These are phyloP conservation scores for Augiades crinisus DNA, from an alignment of 2,888 invertebrate genomes.

Conservation along the genomic window DNA sequence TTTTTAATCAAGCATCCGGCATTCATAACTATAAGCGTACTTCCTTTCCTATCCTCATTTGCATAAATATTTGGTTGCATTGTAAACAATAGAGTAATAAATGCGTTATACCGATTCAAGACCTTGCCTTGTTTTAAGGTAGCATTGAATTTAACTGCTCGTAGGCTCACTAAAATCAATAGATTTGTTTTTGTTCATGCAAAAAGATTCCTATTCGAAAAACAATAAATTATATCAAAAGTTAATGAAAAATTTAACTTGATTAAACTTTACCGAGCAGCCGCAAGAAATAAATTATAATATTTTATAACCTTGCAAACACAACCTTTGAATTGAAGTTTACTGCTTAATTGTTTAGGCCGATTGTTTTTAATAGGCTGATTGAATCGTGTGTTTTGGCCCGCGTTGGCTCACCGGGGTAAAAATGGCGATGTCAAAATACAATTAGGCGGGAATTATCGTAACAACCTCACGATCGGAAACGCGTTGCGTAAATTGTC, in stretches of 20 bases:
- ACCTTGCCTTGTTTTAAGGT: slow-evolving; percentile 1
- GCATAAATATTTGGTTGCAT: slow-evolving; percentile 23
- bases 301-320: no score
- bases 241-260: no score
- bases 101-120: slow-evolving; percentile 1
- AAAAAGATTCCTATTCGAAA: no score
- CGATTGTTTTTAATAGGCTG: slow-evolving; percentile 15
- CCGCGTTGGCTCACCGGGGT: neutral
- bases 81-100: slow-evolving; percentile 25
- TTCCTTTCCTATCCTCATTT: slow-evolving; percentile 13
- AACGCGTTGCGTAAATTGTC: slow-evolving; percentile 25
- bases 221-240: no score
- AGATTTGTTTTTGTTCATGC: no score
- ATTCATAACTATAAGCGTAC: slow-evolving; percentile 1
- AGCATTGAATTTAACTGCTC: no score
- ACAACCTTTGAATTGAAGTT: neutral
- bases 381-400: slow-evolving; percentile 10
- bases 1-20: slow-evolving; percentile 4
- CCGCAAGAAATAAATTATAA: no score
- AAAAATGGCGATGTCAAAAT: slow-evolving; percentile 24
- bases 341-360: neutral
- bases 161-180: no score
- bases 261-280: no score
- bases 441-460: slow-evolving; percentile 21
- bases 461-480: slow-evolving; percentile 22